Evolutionary conservation across 2,113 vertebrate species (phyloP), one percentile per base, ranked within the genome.

Genomic region (Lipotes vexillifer): DNA sequence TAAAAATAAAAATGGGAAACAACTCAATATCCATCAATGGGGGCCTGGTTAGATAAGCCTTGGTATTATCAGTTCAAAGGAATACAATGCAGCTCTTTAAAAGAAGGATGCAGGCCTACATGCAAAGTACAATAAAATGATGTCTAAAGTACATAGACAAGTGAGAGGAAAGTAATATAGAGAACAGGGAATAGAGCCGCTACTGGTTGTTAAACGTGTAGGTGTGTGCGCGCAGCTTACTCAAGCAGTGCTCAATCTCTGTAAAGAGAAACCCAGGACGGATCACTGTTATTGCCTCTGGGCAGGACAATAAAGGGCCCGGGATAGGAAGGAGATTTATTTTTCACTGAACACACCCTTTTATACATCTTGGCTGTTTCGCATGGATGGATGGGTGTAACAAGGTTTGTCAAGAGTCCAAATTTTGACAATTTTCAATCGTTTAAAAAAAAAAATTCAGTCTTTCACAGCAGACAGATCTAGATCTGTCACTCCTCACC

Each of bases 151-250:
- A 25, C 4, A 57, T 1, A 44, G 23, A 55, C 57, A 78, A 63
- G 0, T 46, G 11, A 13, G 33, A 12, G 78, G 49, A 23, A 29
- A 14, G 57, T 27, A 10, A 20, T 21, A 38, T 2, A 59, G 7
- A 31, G n/a, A 75, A 25, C 49, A 81, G 10, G 2, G 36, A 41
- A 11, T 0, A 61, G 1, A 75, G 68, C 31, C 52, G 83, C 12
- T 0, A 44, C 44, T 36, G 15, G 23, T 31, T 36, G 41, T 1
- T 55, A 33, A 83, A 46, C 9, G 3, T 7, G 25, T 18, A 27
- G 41, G 41, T 1, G 0, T 3, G 1, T 44, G 25, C 3, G 2
- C 1, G 11, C 0, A 0, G 46, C 33, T 25, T 38, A 29, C 38
- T 49, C 89, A 8, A 18, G 65, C 49, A 25, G 11, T 0, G 23